Conservation (phyloP, 2,888 invertebrate species). For the Hartigia nigra region DNA sequence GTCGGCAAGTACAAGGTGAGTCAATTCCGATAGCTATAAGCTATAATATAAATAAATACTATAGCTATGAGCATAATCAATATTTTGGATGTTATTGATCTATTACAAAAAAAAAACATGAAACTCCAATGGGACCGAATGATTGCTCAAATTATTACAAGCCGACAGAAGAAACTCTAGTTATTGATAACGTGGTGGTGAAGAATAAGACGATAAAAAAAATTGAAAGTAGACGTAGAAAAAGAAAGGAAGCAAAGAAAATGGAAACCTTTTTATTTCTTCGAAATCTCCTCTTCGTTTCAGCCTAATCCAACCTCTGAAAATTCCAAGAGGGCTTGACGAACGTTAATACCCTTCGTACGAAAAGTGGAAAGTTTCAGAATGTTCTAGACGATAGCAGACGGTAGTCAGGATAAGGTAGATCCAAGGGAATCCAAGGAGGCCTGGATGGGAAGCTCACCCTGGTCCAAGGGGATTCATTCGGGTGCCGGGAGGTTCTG, state of each 20-base stretch:
- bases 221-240: background rate
- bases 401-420: background rate
- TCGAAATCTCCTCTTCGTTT: background rate
- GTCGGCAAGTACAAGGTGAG: constrained; percentile 58
- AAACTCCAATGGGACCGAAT: background rate
- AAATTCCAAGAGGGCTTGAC: background rate
- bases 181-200: background rate
- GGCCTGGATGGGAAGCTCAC: background rate
- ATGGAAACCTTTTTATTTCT: background rate
- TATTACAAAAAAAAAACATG: background rate
- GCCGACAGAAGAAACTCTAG: background rate
- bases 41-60: too few species aligned
- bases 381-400: background rate
- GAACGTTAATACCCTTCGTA: background rate
- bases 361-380: background rate
- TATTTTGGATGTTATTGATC: background rate
- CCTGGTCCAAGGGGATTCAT: background rate
- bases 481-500: background rate
- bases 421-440: background rate
- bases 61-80: background rate
- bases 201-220: background rate
- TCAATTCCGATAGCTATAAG: background rate
- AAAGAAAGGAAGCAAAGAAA: background rate
- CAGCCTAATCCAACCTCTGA: background rate
- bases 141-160: background rate